Evolutionary conservation across 2,113 vertebrate species (phyloP).

Genomic region (Mastomys coucha): DNA sequence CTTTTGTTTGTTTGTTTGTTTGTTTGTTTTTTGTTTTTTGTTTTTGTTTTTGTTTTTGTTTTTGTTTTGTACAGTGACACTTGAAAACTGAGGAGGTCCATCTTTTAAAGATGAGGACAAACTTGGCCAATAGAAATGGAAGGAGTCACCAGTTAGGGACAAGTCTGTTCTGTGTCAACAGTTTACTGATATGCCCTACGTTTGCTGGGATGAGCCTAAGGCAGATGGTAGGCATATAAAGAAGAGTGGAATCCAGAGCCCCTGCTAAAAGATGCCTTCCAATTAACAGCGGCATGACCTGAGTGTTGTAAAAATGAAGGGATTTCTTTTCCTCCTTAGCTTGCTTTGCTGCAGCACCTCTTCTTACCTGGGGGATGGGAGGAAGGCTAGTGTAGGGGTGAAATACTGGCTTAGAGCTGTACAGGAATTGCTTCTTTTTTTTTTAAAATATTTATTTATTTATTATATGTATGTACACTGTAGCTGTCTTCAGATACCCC

Average conservation of each 20-base stretch:
- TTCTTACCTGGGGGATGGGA: neutral
- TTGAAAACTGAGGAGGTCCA: neutral
- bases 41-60: no score
- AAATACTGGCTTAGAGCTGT: neutral
- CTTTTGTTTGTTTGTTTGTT: neutral
- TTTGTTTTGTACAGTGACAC: neutral
- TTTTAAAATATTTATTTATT: no score
- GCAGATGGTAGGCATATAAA: neutral
- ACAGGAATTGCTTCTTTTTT: neutral
- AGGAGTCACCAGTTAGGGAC: neutral
- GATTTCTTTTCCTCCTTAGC: neutral
- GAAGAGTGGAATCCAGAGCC: neutral
- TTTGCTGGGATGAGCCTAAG: neutral
- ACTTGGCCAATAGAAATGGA: neutral
- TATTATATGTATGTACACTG: no score
- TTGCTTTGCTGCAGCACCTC: neutral
- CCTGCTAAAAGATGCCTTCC: neutral
- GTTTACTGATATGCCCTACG: neutral
- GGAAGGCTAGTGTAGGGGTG: neutral
- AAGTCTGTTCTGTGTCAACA: neutral
- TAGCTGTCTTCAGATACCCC: no score
- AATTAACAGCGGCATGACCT: neutral
- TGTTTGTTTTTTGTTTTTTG: neutral
- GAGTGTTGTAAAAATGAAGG: conserved; percentile 1
- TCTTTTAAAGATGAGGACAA: conserved; percentile 45